phyloP scores from a whole-genome alignment of 2,113 vertebrate species.

The Condylura cristata region DNA sequence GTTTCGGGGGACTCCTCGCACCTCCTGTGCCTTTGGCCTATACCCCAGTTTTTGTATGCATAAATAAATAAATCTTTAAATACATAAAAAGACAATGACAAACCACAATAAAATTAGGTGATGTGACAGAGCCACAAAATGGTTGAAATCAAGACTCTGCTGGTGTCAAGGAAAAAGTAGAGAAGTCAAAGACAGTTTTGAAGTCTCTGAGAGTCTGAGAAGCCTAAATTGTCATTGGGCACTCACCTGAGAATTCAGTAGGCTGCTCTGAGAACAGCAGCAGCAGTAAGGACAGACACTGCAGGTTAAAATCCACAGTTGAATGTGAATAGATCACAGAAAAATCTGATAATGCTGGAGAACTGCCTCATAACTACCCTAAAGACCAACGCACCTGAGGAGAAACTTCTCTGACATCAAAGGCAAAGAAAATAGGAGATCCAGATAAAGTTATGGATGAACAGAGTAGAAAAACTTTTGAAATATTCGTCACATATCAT shows the following conservation, averaged over 20 bases:
- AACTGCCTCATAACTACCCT: background rate
- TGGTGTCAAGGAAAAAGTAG: background rate
- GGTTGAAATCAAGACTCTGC: background rate
- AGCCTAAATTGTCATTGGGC: background rate
- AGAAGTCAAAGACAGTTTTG: background rate
- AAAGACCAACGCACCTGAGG: background rate
- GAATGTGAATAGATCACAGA: background rate
- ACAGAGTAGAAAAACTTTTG: background rate
- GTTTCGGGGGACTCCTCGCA: too few species aligned
- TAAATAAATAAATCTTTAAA: too few species aligned
- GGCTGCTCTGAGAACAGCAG: background rate
- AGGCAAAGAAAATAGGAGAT: background rate
- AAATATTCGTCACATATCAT: background rate
- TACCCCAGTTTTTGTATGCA: too few species aligned
- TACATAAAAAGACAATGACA: background rate
- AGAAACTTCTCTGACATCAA: background rate
- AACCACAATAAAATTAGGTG: background rate
- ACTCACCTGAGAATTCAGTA: background rate
- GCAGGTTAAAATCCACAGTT: too few species aligned
- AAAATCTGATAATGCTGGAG: background rate
- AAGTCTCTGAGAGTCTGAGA: background rate
- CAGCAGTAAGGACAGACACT: background rate
- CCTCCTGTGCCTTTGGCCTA: too few species aligned
- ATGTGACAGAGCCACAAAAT: background rate
- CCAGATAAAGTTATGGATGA: background rate